phyloP scores from a whole-genome alignment of 2,113 vertebrate genomes.

The Scomber japonicus region DNA sequence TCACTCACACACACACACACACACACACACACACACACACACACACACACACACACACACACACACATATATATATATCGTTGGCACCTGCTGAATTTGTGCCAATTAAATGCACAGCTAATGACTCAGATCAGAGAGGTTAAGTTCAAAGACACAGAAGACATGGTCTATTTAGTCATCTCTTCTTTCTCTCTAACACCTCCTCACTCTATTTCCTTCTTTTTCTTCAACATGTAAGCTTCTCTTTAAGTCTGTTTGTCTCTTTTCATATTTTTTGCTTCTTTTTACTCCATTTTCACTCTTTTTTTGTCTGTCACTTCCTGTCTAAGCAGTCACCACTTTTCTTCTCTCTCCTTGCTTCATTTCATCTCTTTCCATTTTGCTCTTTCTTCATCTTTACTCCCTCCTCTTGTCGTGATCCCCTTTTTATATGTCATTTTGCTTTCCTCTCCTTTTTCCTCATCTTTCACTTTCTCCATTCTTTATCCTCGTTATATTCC shows the following conservation, averaged over 20 bases:
- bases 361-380: neutral
- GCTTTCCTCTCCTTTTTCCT: neutral
- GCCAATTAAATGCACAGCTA: constrained; percentile 57
- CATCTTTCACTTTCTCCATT: neutral
- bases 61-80: neutral
- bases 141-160: constrained; percentile 63
- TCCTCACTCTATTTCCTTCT: neutral
- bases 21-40: neutral
- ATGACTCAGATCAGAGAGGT: constrained; percentile 65
- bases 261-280: neutral
- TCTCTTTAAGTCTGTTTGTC: neutral
- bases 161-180: constrained; percentile 33
- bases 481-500: neutral
- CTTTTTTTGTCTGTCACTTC: neutral
- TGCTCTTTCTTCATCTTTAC: neutral
- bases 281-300: neutral
- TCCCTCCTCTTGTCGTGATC: neutral
- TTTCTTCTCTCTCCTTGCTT: neutral
- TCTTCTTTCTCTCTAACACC: neutral
- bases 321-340: neutral
- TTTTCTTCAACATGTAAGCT: neutral
- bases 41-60: constrained; percentile 5
- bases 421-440: neutral
- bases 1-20: neutral
- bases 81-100: constrained; percentile 45